Evolutionary conservation across 2,797 vertebrate species (phyloP).

Genomic region (Rousettus madagascariensis): DNA sequence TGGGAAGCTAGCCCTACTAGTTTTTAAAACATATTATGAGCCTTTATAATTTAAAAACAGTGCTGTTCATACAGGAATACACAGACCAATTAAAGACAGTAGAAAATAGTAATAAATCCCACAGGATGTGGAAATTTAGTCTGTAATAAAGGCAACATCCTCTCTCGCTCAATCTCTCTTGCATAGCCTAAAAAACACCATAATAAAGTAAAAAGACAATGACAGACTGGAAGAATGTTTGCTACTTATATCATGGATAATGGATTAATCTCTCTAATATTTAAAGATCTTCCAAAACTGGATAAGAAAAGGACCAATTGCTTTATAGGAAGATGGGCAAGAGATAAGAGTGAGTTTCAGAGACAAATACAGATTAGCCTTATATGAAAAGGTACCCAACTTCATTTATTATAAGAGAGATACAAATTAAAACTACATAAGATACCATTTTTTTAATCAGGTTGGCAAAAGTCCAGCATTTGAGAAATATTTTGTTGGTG

Average conservation of each 20-base stretch:
- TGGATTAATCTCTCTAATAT: not conserved
- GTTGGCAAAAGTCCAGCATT: not conserved
- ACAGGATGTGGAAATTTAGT: not conserved
- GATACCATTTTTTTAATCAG: not conserved
- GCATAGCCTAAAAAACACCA: not conserved
- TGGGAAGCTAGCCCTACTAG: not conserved
- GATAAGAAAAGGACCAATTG: not conserved
- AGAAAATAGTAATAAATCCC: not conserved
- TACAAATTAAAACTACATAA: not conserved
- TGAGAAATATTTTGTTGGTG: not conserved
- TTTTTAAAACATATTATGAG: not conserved
- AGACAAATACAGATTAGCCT: not conserved
- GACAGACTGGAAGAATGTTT: constrained; percentile 1
- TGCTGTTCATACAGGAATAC: not conserved
- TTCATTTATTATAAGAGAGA: not conserved
- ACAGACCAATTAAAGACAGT: not conserved
- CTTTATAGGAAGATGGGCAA: not conserved
- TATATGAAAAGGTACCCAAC: not conserved
- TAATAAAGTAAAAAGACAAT: constrained; percentile 30
- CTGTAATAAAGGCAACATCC: not conserved
- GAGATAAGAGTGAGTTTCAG: not conserved
- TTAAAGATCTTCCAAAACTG: not conserved
- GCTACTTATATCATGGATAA: not conserved
- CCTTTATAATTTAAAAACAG: not conserved
- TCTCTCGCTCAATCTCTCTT: not conserved